Conservation (phyloP, 2,888 invertebrate species). For the Clepsis dumicolana region DNA sequence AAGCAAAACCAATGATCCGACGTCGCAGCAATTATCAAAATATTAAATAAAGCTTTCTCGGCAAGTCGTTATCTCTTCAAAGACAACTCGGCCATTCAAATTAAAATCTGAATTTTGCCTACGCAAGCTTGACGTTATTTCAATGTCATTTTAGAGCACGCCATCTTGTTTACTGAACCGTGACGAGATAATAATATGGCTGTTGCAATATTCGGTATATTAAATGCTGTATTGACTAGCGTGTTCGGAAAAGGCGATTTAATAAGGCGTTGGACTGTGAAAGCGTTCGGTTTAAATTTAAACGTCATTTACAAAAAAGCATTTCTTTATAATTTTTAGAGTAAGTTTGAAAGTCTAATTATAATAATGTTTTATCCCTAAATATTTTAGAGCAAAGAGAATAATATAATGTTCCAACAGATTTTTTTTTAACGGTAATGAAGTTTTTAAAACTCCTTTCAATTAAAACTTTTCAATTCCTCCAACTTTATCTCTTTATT, state of each 20-base stretch:
- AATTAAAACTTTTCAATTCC: too few species aligned
- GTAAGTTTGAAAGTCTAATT: too few species aligned
- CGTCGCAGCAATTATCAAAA: background rate
- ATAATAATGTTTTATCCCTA: too few species aligned
- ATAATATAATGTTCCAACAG: too few species aligned
- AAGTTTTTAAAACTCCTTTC: too few species aligned
- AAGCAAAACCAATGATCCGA: background rate
- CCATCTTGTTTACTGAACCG: background rate
- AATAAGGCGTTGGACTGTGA: too few species aligned
- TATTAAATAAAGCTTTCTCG: background rate
- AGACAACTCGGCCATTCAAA: background rate
- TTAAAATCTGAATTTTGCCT: slow-evolving; percentile 1
- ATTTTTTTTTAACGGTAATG: too few species aligned
- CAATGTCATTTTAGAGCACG: background rate
- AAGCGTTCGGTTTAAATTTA: too few species aligned
- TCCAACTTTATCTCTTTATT: background rate
- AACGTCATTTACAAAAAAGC: too few species aligned
- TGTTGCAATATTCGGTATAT: background rate
- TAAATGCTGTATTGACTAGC: background rate
- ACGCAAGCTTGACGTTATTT: background rate
- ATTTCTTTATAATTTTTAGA: too few species aligned
- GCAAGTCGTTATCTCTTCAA: background rate
- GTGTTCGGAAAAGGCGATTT: background rate
- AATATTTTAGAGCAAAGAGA: too few species aligned
- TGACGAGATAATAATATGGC: background rate